Percentiles rank a stretch among this genome's conserved stretches.
phyloP scores from a whole-genome alignment of 1,140 invertebrate species.

The Ceratina australensis region DNA sequence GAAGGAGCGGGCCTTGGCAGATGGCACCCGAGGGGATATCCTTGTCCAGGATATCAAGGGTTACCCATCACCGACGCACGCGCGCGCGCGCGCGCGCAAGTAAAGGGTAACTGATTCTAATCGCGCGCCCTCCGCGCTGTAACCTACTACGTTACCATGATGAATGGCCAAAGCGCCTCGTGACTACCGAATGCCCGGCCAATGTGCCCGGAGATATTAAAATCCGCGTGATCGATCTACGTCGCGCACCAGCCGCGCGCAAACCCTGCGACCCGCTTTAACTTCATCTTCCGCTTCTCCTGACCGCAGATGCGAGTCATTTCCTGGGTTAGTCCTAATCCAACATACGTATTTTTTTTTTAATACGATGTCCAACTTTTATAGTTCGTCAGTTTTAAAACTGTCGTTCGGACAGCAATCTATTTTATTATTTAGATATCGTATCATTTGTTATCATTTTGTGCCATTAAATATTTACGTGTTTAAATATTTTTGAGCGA shows the following conservation, averaged over 20 bases:
- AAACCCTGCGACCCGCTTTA: no score
- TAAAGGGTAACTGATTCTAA: conserved; percentile 76
- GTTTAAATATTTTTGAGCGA: no score
- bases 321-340: no score
- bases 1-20: conserved; percentile 69
- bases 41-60: conserved; percentile 72
- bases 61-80: conserved; percentile 64
- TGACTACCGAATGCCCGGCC: conserved; percentile 68
- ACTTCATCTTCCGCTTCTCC: background rate
- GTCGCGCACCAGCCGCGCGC: conserved; percentile 10
- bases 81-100: conserved; percentile 63
- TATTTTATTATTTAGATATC: no score
- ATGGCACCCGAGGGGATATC: conserved; percentile 74
- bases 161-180: conserved; percentile 69
- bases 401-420: no score
- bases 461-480: no score
- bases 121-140: conserved; percentile 69
- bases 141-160: conserved; percentile 66
- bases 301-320: background rate
- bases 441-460: no score
- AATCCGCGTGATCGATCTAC: conserved; percentile 67
- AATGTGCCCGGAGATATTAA: conserved; percentile 65
- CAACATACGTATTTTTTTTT: no score
- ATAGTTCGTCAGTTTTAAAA: no score
- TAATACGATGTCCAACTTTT: no score